Percentiles rank a stretch among this genome's conserved stretches.
phyloP scores from a whole-genome alignment of 2,113 vertebrate genomes.

The Scomber colias region DNA sequence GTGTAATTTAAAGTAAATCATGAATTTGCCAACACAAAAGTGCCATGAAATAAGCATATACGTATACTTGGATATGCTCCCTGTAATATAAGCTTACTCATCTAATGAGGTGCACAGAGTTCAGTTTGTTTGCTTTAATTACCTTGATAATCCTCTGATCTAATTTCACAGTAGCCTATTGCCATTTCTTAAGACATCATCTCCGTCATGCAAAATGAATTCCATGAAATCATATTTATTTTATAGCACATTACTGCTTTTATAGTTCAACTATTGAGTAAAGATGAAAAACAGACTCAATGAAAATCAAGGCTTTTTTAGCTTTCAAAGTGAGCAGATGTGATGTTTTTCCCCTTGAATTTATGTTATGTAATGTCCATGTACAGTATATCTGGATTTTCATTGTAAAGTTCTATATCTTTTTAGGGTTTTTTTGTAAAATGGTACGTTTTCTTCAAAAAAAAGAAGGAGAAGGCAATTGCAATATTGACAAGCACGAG shows the following conservation, averaged over 20 bases:
- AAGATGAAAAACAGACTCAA: neutral
- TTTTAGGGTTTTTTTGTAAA: constrained; percentile 5
- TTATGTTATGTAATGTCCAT: constrained; percentile 8
- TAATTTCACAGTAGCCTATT: neutral
- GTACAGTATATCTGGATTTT: neutral
- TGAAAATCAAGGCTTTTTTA: neutral
- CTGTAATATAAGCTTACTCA: constrained; percentile 12
- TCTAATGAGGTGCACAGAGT: constrained; percentile 6
- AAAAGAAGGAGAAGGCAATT: neutral
- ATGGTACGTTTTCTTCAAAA: constrained; percentile 8
- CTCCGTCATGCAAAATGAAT: neutral
- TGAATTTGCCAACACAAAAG: constrained; percentile 18
- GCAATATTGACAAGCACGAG: neutral
- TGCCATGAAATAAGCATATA: constrained; percentile 24
- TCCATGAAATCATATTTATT: neutral
- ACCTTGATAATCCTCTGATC: neutral
- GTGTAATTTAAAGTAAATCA: neutral
- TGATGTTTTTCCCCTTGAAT: neutral
- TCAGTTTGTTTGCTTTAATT: constrained; percentile 3
- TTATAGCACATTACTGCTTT: neutral
- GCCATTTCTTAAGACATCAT: neutral
- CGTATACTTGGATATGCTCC: constrained; percentile 16
- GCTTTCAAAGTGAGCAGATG: neutral
- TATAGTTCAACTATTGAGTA: neutral
- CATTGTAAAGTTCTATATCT: constrained; percentile 18